Evolutionary conservation across 2,797 vertebrate species (phyloP), one percentile per base, ranked within the genome.

Genomic region (Xenentodon cancila): DNA sequence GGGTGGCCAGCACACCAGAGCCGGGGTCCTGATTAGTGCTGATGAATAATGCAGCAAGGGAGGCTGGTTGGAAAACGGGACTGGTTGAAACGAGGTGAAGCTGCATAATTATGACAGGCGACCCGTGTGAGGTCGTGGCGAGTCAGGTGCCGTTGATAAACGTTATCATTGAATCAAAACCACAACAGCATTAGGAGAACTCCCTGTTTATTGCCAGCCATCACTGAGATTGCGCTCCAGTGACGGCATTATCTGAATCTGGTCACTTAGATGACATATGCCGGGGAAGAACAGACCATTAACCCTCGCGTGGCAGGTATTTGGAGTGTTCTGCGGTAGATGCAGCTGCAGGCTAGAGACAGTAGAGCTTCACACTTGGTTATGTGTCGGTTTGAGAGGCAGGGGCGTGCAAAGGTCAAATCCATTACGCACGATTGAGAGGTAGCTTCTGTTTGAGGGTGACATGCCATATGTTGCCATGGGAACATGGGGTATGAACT

Each of bases 401-500:
- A 66, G 77, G 65, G 59, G 73, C 88, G 91, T 79, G 90, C 88
- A 89, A 63, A 81, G 91, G 89, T 92, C 91, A 92, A 90, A 92
- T 84, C 93, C 89, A 93, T 94, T 92, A 92, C 27, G 64, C 82
- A 55, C 85, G 81, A 87, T 88, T 83, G 91, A 86, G 84, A 84
- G 82, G 81, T 88, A 83, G 88, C 82, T 83, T 84, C 81, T 87
- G 82, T 87, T 86, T 82, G 79, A 82, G 71, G 77, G 82, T 65
- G 85, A 88, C 79, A 72, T 85, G 89, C 86, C 79, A 73, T 84
- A 75, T 82, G 92, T 93, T 93, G 86, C 92, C 78, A 92, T 93
- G 88, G 92, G 79, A 91, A 93, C 84, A 1, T 5, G 44, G 81
- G 77, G 66, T 81, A 78, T 74, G 89, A 91, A 89, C 89, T 87